Conservation (phyloP, 2,113 vertebrate species). For the Desmodus rotundus region DNA sequence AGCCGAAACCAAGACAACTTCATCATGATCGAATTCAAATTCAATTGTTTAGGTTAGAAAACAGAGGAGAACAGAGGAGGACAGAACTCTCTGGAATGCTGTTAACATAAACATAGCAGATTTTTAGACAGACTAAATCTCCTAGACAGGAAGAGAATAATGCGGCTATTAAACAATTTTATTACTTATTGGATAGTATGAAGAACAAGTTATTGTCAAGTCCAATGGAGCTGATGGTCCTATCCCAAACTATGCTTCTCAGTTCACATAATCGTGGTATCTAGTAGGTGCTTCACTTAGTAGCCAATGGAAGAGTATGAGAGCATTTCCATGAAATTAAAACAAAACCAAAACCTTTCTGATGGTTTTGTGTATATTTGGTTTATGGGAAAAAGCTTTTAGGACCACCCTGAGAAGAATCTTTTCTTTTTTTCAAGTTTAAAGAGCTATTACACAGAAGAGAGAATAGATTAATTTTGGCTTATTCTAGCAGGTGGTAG, state of each 20-base stretch:
- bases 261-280: background rate
- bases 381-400: background rate
- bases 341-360: background rate
- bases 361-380: background rate
- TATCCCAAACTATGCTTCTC: background rate
- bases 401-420: background rate
- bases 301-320: background rate
- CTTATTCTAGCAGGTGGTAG: background rate
- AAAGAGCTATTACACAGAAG: background rate
- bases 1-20: background rate
- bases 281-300: background rate
- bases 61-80: background rate
- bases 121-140: background rate
- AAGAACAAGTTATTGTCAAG: background rate
- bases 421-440: background rate
- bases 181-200: background rate
- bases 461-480: background rate
- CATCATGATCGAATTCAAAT: background rate
- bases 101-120: background rate
- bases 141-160: background rate
- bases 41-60: background rate
- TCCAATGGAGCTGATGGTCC: background rate
- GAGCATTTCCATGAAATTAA: background rate
- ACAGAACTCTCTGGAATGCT: background rate
- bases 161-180: background rate